Percentiles rank a stretch among this genome's conserved stretches.
phyloP scores from a whole-genome alignment of 2,113 vertebrate genomes.

The Microtus richardsoni region DNA sequence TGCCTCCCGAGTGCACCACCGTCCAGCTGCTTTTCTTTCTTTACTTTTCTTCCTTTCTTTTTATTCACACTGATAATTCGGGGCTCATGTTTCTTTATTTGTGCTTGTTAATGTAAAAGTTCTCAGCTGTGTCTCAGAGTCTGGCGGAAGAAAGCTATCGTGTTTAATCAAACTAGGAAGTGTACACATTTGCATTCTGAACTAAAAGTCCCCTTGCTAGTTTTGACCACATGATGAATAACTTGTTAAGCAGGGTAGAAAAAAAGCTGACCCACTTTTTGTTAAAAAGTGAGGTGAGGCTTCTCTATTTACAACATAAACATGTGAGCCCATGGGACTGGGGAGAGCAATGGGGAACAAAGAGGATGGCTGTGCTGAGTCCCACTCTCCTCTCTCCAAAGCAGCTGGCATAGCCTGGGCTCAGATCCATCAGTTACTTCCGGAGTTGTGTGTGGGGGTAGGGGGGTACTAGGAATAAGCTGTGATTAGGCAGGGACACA shows the following conservation, averaged over 20 bases:
- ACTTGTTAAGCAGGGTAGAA: not conserved
- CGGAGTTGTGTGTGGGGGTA: not conserved
- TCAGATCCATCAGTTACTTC: not conserved
- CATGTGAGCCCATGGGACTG: not conserved
- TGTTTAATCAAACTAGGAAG: slow-evolving; percentile 46
- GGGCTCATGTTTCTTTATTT: slow-evolving; percentile 19
- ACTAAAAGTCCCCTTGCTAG: slow-evolving; percentile 14
- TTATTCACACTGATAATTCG: not conserved
- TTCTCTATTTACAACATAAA: slow-evolving; percentile 13
- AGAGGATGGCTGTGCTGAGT: not conserved
- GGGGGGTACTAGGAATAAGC: not conserved
- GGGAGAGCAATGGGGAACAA: not conserved
- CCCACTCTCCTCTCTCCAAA: not conserved
- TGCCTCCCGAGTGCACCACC: no score
- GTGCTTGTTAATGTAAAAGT: slow-evolving; percentile 15
- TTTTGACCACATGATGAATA: slow-evolving; percentile 54
- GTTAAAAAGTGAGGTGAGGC: not conserved
- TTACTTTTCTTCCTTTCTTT: not conserved
- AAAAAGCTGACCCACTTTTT: slow-evolving; percentile 27
- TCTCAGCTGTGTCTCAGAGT: slow-evolving; percentile 1
- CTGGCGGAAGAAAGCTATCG: slow-evolving; percentile 27
- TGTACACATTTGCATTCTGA: slow-evolving; percentile 48
- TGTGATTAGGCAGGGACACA: not conserved
- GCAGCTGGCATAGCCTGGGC: not conserved
- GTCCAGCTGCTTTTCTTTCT: not conserved